Percentiles rank a stretch among this genome's conserved stretches.
These are phyloP conservation scores for Adelosebastes latens DNA, from an alignment of 2,797 vertebrate genomes.

Conservation along the genomic window DNA sequence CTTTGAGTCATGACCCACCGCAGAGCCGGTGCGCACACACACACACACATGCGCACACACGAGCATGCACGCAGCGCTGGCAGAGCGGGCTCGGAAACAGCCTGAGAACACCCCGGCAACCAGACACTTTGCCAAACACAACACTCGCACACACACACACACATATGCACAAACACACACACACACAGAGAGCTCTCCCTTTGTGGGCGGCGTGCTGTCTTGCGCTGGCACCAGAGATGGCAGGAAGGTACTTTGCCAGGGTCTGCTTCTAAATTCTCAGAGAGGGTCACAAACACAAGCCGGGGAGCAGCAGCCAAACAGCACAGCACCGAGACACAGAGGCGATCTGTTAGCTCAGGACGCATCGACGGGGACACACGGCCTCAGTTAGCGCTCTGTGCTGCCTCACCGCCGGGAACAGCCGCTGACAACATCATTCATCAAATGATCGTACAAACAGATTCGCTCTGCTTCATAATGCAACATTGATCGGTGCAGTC, in stretches of 20 bases:
- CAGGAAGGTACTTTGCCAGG: constrained; percentile 80
- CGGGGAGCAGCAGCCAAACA: constrained; percentile 52
- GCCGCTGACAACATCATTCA: constrained; percentile 43
- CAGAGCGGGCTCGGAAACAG: constrained; percentile 78
- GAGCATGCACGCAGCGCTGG: constrained; percentile 57
- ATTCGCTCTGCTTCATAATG: constrained; percentile 35
- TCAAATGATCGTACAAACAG: constrained; percentile 47
- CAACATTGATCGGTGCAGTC: constrained; percentile 39
- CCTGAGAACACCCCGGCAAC: constrained; percentile 81
- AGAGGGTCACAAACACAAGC: constrained; percentile 58
- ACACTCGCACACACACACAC: constrained; percentile 31
- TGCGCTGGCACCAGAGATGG: constrained; percentile 65
- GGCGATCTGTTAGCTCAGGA: constrained; percentile 45
- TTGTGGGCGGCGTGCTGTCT: constrained; percentile 66
- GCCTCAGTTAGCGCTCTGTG: constrained; percentile 24
- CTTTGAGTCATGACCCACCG: constrained; percentile 85
- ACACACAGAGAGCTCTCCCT: constrained; percentile 59
- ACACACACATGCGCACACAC: constrained; percentile 33
- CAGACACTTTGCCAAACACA: constrained; percentile 77
- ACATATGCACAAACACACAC: constrained; percentile 31
- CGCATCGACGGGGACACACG: constrained; percentile 15
- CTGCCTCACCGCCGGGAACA: constrained; percentile 30
- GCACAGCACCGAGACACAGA: constrained; percentile 33
- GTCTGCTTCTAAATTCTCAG: constrained; percentile 64
- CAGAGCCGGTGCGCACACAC: constrained; percentile 66